Base-by-base conservation (phyloP, 2,113 vertebrate genomes). In the Melanerpes formicivorus region DNA sequence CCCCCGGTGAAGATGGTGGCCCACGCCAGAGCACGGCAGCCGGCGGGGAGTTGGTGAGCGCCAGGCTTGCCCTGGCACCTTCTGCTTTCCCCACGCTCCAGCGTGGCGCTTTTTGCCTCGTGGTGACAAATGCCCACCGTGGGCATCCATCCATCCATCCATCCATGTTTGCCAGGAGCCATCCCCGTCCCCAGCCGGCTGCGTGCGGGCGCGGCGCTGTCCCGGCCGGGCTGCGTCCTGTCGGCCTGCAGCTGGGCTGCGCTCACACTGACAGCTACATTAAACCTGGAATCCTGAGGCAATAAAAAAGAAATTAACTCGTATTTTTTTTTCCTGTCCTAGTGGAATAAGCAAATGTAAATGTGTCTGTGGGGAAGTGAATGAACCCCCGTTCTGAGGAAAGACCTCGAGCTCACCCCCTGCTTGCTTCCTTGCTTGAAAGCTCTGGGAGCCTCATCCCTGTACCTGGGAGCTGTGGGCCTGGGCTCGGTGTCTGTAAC, bases 231-330 rank as follows among this genome's bases (percentile, higher is more conserved):
- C 97, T 91, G 96, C 87, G 96, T 97, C 97, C 97, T 92, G 94
- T 95, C 97, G 94, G 97, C 94, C 59, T 94, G 98, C 96, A 97
- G 97, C 98, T 98, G 97, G 94, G 95, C 96, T 95, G 95, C 75
- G 96, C 97, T 98, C 96, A 88, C 97, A 97, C 97, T 97, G 98
- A 97, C 98, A 98, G 98, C 97, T 98, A 98, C 97, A 97, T 98
- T 97, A 97, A 97, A 97, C 97, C 96, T 97, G 97, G 97, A 98
- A 97, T 97, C 97, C 93, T 97, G 94, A 97, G 96, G 97, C 96
- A 97, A 97, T 97, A 97, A 97, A 98, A 98, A 97, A 97, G 97
- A 97, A 98, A 98, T 98, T 97, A 98, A 97, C 97, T 97, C 97
- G 97, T 98, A 95, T 97, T 97, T 98, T 97, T 97, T 60, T 96